phyloP scores from a whole-genome alignment of 2,888 invertebrate species.

The Cephonodes hylas region DNA sequence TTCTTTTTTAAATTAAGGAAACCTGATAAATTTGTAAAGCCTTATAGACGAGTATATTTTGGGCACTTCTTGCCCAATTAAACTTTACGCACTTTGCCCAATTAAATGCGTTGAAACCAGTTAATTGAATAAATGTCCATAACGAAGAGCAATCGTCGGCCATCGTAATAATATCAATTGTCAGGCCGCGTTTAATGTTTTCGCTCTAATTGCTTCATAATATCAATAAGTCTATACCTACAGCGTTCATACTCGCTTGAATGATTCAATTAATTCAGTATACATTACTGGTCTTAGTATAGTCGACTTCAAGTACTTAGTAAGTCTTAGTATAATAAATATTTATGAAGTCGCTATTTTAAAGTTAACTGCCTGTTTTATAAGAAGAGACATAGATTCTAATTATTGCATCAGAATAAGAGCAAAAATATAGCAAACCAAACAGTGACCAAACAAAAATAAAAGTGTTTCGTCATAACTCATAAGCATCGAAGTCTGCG shows the following conservation, averaged over 20 bases:
- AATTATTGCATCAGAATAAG: too few species aligned
- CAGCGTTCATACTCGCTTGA: not conserved
- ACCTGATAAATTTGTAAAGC: too few species aligned
- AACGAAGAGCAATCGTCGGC: not conserved
- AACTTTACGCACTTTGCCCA: not conserved
- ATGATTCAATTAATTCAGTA: not conserved
- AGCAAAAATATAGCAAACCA: too few species aligned
- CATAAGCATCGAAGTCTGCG: too few species aligned
- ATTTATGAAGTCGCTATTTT: not conserved
- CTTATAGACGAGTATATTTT: too few species aligned
- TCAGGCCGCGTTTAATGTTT: constrained; percentile 10
- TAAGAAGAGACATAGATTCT: too few species aligned
- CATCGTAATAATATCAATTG: not conserved
- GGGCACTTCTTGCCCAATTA: not conserved
- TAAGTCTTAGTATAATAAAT: not conserved
- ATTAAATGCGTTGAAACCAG: not conserved
- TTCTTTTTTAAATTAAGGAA: too few species aligned
- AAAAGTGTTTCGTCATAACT: too few species aligned
- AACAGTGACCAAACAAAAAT: too few species aligned
- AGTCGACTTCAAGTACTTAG: not conserved
- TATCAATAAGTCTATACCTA: not conserved
- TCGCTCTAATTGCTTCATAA: not conserved
- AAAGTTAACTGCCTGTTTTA: too few species aligned
- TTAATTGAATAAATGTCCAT: not conserved
- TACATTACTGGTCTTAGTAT: not conserved